A percentile compares a stretch with the other conserved stretches of the same genome.
Conservation (phyloP, 1,140 invertebrate genomes). For the Drosophila melanica region DNA sequence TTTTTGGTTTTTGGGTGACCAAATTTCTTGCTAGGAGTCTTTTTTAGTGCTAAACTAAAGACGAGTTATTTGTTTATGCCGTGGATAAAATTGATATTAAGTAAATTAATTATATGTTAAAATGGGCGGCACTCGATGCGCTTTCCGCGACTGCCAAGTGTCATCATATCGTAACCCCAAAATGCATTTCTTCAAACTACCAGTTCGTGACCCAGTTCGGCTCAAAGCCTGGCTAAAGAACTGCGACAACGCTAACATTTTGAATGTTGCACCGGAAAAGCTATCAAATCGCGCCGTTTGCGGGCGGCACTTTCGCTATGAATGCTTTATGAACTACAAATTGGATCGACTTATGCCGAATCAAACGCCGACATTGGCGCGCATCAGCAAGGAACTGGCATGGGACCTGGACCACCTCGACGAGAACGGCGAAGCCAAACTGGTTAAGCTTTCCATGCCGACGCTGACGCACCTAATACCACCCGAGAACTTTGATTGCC, state of each 20-base stretch:
- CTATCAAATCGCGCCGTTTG: slow-evolving; percentile 84
- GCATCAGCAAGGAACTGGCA: slow-evolving; percentile 47
- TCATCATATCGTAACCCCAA: slow-evolving; percentile 78
- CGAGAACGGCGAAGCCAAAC: slow-evolving; percentile 49
- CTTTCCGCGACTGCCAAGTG: slow-evolving; percentile 83
- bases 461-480: slow-evolving; percentile 56
- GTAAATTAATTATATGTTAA: background rate
- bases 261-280: slow-evolving; percentile 75
- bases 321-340: slow-evolving; percentile 85
- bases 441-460: slow-evolving; percentile 48
- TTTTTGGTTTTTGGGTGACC: slow-evolving; percentile 30
- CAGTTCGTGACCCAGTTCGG: slow-evolving; percentile 81
- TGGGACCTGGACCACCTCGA: slow-evolving; percentile 54
- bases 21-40: background rate
- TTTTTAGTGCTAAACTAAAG: background rate
- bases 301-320: slow-evolving; percentile 84
- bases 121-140: slow-evolving; percentile 85
- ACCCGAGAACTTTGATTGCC: slow-evolving; percentile 53
- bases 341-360: slow-evolving; percentile 59
- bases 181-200: slow-evolving; percentile 85
- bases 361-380: slow-evolving; percentile 60
- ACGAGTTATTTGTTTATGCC: slow-evolving; percentile 15
- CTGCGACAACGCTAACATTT: slow-evolving; percentile 70
- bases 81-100: background rate
- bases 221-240: slow-evolving; percentile 84